Percentiles rank a stretch among this genome's conserved stretches.
These are phyloP conservation scores for Hypselothyrea guttata DNA, from an alignment of 2,888 invertebrate genomes.

Conservation along the genomic window DNA sequence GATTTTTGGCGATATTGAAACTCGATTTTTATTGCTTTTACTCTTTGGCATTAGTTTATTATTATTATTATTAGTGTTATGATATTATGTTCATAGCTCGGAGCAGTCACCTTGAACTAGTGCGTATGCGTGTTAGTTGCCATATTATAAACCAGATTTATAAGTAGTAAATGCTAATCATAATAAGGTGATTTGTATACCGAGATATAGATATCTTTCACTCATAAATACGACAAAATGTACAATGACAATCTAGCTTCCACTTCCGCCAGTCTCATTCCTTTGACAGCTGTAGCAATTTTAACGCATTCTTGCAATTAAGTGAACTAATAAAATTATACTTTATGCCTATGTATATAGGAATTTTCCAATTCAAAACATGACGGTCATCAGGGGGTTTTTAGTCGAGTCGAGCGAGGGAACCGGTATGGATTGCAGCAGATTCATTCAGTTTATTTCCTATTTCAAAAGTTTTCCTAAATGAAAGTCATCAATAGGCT, in stretches of 20 bases:
- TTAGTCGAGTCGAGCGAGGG: not conserved
- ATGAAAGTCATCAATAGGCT: not conserved
- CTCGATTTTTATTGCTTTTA: slow-evolving; percentile 37
- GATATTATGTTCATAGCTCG: slow-evolving; percentile 7
- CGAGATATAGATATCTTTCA: slow-evolving; percentile 10
- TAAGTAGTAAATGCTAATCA: slow-evolving; percentile 23
- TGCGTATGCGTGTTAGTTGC: slow-evolving; percentile 34
- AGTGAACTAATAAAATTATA: too few relatives aligned
- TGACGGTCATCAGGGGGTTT: not conserved
- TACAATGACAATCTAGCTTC: not conserved
- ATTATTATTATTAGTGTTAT: too few relatives aligned
- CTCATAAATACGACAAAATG: slow-evolving; percentile 11
- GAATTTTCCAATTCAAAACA: too few relatives aligned
- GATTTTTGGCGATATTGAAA: slow-evolving; percentile 41
- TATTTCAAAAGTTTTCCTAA: slow-evolving; percentile 4
- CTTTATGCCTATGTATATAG: too few relatives aligned
- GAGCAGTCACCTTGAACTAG: slow-evolving; percentile 64
- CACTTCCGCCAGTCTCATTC: slow-evolving; percentile 29
- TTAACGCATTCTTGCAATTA: too few relatives aligned
- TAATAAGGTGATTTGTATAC: not conserved
- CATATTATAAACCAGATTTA: slow-evolving; percentile 8
- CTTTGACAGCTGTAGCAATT: too few relatives aligned
- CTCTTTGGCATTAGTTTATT: slow-evolving; percentile 39
- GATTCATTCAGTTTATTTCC: not conserved
- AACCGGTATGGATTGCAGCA: too few relatives aligned